Base-by-base conservation (phyloP, 1,140 invertebrate genomes). In the Drosophila persimilis region DNA sequence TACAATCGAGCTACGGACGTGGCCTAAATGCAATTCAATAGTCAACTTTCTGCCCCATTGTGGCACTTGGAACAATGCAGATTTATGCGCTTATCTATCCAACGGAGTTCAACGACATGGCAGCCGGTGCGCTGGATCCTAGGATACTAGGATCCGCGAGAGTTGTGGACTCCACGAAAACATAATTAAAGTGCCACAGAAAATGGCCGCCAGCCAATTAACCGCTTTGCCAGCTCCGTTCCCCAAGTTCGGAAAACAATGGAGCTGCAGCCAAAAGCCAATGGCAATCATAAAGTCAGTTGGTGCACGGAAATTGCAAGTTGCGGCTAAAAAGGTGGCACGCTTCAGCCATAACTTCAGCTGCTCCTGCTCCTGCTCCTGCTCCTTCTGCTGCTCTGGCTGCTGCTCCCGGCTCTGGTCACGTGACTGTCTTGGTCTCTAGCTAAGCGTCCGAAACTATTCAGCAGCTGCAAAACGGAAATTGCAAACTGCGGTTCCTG, bases 271-370 rank as follows among this genome's bases (percentile, higher is more conserved):
- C 54, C 47, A 35, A 59, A 75, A 62, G 66, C 73, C 77, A 65
- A 51, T 73, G 65, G 77, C 77, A 86, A 86, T 86, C 81, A 86
- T 86, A 86, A 86, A 86, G 81, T 81, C 81, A 70, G 73, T 85
- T 73, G 73, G 73, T 57, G 67, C 67, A 86, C 81, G 83, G 83
- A 86, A 86, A 86, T 86, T 86, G 75, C 78, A 81, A 78, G 74
- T 62, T 88, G 83, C 78, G 83, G 83, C 76, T 73, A 59, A 72
- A 76, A 41, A 75, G 67, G 51, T 77, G 73, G 57, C 64, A 80
- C 80, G 63, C 65, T 74, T 35, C 62, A 54, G 61, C 61, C 54
- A 74, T 67, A 74, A 75, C 54, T 75, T 44, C 7, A 56, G 41
- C 53, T 74, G 66, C 17, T 24, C 15, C 8, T 17, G 15, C 50